Conservation (phyloP, 37 sponge, comb jelly and placozoan genomes). For the Halichondria panicea region DNA sequence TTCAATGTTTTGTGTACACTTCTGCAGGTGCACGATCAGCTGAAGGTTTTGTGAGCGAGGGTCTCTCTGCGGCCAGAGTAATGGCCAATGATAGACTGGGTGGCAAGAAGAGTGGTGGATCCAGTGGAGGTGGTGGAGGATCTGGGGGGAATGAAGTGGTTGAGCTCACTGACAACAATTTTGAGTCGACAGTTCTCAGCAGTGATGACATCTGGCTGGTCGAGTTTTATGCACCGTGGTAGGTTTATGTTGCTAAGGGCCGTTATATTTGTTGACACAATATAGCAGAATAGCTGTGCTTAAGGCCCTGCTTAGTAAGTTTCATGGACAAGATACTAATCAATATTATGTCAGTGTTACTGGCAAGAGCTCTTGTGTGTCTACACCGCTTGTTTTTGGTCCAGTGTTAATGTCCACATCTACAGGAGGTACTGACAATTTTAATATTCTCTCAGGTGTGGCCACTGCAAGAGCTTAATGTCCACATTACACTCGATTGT, state of each 20-base stretch:
- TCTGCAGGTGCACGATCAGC: constrained; percentile 80
- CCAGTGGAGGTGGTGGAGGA: constrained; percentile 44
- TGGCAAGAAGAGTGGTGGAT: constrained; percentile 35
- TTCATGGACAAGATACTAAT: no score
- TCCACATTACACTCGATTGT: no score
- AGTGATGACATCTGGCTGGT: constrained; percentile 93
- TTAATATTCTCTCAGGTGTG: no score
- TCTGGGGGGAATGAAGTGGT: constrained; percentile 76
- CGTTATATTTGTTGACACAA: no score
- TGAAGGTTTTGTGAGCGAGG: constrained; percentile 63
- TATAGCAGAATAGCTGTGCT: no score
- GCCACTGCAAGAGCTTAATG: constrained; percentile 98
- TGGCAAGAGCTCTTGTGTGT: no score
- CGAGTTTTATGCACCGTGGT: constrained; percentile 97
- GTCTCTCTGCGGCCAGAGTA: constrained; percentile 27
- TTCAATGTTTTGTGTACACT: neutral
- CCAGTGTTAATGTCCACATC: no score
- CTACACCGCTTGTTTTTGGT: no score
- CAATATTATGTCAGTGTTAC: no score
- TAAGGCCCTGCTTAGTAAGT: no score
- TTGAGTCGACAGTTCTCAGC: constrained; percentile 79
- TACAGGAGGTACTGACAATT: no score
- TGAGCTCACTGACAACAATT: constrained; percentile 86
- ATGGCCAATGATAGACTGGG: constrained; percentile 52
- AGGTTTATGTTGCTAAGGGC: no score